Evolutionary conservation across 2,888 invertebrate genomes (phyloP), one percentile per base, ranked within the genome.

Genomic region (Clistopyga incitator): DNA sequence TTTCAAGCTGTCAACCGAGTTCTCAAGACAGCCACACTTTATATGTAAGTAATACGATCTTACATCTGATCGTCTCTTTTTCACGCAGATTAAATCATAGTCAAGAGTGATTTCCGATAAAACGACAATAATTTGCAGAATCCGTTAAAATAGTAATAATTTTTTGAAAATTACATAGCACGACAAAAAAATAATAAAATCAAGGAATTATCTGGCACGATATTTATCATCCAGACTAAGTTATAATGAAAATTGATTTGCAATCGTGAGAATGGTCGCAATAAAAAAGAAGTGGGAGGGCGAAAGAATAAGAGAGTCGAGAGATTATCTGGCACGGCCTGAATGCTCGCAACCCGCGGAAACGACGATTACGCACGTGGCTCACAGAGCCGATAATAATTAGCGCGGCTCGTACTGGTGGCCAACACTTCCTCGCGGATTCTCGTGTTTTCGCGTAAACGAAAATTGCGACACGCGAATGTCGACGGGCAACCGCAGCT

Each of bases 301-400:
- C n/a, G 13, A 15, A 42, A 20, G 2, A 65, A 42, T 18, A 42
- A 18, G 42, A 64, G 64, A 64, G 15, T 8, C 10, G 10, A 38
- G 18, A 64, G 34, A 64, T 10, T 20, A 64, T 42, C 42, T 23
- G 65, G 4, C 42, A 45, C 45, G 65, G 65, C 65, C 65, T 65
- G 13, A 45, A 65, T 65, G 65, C 65, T 65, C 20, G 65, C 20
- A 18, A 18, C 34, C 52, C 54, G 71, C 42, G 45, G 71, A 23
- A 71, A 42, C 15, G 38, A 64, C 52, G 50, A 23, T n/a, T 38
- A 18, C 20, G 50, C 38, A 64, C 67, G 67, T 67, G 67, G 13
- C 18, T 45, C 67, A 25, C 45, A 71, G 42, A 18, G 47, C 47
- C 72, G 72, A 59, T 72, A 59, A 59, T 72, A 72, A 59, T 72